Evolutionary conservation across 2,113 vertebrate genomes (phyloP).

Genomic region (Crocuta crocuta): DNA sequence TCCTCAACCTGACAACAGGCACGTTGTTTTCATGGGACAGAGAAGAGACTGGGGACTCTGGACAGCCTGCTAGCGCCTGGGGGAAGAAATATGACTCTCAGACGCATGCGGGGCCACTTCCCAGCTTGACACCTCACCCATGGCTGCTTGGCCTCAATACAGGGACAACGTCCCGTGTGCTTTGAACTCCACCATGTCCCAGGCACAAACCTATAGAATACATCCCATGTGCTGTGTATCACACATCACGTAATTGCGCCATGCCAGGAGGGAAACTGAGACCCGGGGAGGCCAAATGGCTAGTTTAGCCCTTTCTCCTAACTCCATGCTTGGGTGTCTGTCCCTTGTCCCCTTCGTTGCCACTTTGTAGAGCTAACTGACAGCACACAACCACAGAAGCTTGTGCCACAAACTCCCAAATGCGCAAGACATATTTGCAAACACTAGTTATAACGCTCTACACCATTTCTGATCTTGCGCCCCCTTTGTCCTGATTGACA

Average conservation of each 20-base stretch:
- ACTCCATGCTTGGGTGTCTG: rapidly evolving
- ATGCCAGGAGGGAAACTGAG: not conserved
- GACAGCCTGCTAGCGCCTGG: not conserved
- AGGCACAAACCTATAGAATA: rapidly evolving
- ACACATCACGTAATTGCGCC: not conserved
- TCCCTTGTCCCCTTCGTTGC: not conserved
- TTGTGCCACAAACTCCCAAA: not conserved
- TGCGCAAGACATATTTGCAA: not conserved
- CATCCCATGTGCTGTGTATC: rapidly evolving
- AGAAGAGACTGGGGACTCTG: not conserved
- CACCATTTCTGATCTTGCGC: not conserved
- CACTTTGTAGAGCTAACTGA: not conserved
- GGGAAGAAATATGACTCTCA: not conserved
- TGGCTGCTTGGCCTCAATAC: not conserved
- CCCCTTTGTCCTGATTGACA: not conserved
- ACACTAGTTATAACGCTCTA: not conserved
- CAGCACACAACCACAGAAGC: not conserved
- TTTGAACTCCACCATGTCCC: not conserved
- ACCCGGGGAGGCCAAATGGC: not conserved
- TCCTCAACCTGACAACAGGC: not conserved
- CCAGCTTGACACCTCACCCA: not conserved
- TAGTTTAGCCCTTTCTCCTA: not conserved
- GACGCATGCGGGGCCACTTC: not conserved
- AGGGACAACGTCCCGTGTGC: rapidly evolving
- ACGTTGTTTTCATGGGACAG: not conserved